Base-by-base conservation (phyloP, 2,888 invertebrate genomes). In the Synergus gifuensis region DNA sequence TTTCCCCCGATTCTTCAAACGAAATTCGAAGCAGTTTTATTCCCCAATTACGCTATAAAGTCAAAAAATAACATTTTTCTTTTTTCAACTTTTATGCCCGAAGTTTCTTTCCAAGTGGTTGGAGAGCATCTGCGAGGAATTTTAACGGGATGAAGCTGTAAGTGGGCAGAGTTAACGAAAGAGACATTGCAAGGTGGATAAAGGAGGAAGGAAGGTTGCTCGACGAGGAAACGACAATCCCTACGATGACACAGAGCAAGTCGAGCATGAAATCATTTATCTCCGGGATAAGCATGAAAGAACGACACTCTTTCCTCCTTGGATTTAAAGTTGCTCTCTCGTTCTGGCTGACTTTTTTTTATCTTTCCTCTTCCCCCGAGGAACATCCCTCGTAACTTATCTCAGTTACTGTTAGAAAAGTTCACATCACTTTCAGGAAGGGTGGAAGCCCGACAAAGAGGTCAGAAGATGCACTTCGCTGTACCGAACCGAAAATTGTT, bases 191-290 rank as follows among this genome's bases (percentile, higher is more conserved):
- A 28, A 58, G 11, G 16, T 18, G 49, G n/a, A 54, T 54, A 18
- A 54, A 40, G 36, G 58, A 40, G 18, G 22, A 80, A 83, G 78
- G 80, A 79, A 79, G 76, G 73, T 28, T 69, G 64, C 12, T 44
- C 12, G 85, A 87, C 82, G 85, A 85, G 85, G 79, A 76, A 78
- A 79, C 78, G 83, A 86, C 81, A 85, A 82, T 83, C 86, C 85
- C 84, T 87, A 89, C 88, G 89, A 91, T 88, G 87, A 87, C 87
- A 88, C 83, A 89, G 87, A 87, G 84, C 86, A 88, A 91, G 89
- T 88, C 86, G 86, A 89, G 89, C 90, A 88, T 90, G 88, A 90
- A 91, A 91, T 91, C 91, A 91, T 91, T 91, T 90, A 91, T 91
- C 91, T 91, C 88, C 83, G 83, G 88, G 89, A 89, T 91, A 90